A percentile compares a stretch with the other conserved stretches of the same genome.
phyloP scores from a whole-genome alignment of 2,888 invertebrate species.

The Drepanosiphum platanoidis region DNA sequence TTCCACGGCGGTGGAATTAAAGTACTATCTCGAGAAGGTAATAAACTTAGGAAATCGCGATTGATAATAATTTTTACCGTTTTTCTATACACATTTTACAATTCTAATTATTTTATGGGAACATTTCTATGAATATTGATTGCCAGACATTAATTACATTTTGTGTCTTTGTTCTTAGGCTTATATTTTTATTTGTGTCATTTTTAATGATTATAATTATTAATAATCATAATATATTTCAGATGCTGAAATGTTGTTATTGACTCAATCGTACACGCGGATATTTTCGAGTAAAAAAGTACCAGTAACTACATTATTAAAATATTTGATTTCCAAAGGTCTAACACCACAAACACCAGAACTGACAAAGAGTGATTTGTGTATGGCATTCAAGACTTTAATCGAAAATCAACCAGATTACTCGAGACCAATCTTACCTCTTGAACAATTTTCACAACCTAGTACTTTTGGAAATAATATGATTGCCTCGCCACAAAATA shows the following conservation, averaged over 20 bases:
- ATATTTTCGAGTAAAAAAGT: slow-evolving; percentile 30
- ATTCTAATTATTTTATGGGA: neutral
- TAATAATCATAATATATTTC: neutral
- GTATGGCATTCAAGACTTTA: slow-evolving; percentile 30
- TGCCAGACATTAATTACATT: neutral
- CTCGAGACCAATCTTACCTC: neutral
- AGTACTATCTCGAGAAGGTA: slow-evolving; percentile 22
- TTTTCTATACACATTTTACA: neutral
- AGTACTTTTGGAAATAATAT: neutral
- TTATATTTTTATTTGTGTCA: neutral
- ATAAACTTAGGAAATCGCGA: neutral
- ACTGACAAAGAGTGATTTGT: slow-evolving; percentile 15
- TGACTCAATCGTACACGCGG: neutral
- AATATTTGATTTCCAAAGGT: slow-evolving; percentile 47
- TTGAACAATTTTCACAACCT: neutral
- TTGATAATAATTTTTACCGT: neutral
- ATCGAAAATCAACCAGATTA: slow-evolving; percentile 53
- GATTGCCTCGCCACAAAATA: neutral
- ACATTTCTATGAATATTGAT: neutral
- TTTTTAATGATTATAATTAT: neutral
- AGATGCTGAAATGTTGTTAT: slow-evolving; percentile 48
- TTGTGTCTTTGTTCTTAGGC: neutral
- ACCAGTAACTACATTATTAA: neutral
- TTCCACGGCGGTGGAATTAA: slow-evolving; percentile 27
- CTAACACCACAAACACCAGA: neutral